These are phyloP conservation scores for Stomatorhinus walkeri DNA, from an alignment of 2,797 vertebrate species.

Conservation along the genomic window DNA sequence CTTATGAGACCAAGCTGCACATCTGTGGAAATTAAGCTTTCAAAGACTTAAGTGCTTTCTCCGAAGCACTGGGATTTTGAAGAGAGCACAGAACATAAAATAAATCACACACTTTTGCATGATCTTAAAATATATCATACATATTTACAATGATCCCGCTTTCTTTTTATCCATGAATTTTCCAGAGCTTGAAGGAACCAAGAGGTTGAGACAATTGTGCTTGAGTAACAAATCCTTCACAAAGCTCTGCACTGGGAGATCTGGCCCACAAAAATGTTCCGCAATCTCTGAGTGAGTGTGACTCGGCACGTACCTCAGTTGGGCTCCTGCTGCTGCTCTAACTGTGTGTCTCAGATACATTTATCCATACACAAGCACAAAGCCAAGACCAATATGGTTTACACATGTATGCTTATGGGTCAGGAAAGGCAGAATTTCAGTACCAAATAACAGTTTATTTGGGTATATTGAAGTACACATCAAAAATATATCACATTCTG, in stretches of 20 bases:
- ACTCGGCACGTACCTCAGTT: constrained; percentile 45
- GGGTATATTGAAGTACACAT: constrained; percentile 13
- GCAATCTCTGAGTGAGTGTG: constrained; percentile 19
- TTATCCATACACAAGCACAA: background rate
- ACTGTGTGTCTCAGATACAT: background rate
- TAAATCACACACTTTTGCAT: background rate
- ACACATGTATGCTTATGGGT: background rate
- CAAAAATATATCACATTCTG: background rate
- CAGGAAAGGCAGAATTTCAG: constrained; percentile 35
- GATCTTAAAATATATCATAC: background rate
- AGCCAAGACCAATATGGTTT: constrained; percentile 10
- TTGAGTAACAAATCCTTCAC: constrained; percentile 19
- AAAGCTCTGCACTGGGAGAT: constrained; percentile 23
- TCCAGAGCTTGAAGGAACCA: background rate
- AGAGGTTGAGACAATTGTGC: constrained; percentile 14
- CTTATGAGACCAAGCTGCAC: background rate
- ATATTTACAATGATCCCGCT: background rate
- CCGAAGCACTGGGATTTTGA: background rate
- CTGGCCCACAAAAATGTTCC: constrained; percentile 29
- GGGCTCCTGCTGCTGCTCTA: background rate
- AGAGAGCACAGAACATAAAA: background rate
- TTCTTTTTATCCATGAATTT: constrained; percentile 1
- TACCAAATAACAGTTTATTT: constrained; percentile 31
- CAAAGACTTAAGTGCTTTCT: background rate
- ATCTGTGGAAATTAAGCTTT: background rate